Percentiles rank a stretch among this genome's conserved stretches.
phyloP scores from a whole-genome alignment of 35 echinoderm and acorn worm genomes.

The Ptychodera flava region DNA sequence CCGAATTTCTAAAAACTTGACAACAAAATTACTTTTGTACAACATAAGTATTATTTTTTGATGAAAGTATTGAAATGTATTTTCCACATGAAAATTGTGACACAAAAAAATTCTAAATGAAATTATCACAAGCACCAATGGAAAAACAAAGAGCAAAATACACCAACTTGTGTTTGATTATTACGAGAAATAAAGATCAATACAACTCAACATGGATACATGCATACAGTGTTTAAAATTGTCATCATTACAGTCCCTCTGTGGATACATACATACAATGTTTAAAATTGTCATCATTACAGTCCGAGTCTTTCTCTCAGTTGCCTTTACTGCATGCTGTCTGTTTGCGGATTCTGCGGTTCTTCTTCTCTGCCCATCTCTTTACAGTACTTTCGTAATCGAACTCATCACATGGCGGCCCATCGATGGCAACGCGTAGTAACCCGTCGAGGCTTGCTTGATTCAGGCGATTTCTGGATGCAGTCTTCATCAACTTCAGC shows the following conservation, averaged over 20 bases:
- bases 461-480: slow-evolving; percentile 28
- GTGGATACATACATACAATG: not conserved
- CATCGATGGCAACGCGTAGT: slow-evolving; percentile 33
- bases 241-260: not conserved
- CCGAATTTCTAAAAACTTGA: too few relatives aligned
- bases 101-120: too few relatives aligned
- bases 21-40: too few relatives aligned
- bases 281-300: not conserved
- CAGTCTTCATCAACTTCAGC: slow-evolving; percentile 41
- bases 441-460: slow-evolving; percentile 31
- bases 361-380: slow-evolving; percentile 41
- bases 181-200: not conserved
- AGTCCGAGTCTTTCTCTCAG: not conserved
- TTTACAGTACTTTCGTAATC: slow-evolving; percentile 22
- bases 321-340: not conserved
- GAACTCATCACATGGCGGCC: slow-evolving; percentile 22
- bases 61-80: too few relatives aligned
- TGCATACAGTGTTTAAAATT: not conserved
- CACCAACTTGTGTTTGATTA: too few relatives aligned
- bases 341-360: slow-evolving; percentile 2
- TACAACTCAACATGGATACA: not conserved
- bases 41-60: too few relatives aligned
- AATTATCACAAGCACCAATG: too few relatives aligned
- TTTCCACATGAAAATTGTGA: too few relatives aligned
- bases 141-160: too few relatives aligned